Base-by-base conservation (phyloP, 2,888 invertebrate genomes). In the Volucella bombylans region DNA sequence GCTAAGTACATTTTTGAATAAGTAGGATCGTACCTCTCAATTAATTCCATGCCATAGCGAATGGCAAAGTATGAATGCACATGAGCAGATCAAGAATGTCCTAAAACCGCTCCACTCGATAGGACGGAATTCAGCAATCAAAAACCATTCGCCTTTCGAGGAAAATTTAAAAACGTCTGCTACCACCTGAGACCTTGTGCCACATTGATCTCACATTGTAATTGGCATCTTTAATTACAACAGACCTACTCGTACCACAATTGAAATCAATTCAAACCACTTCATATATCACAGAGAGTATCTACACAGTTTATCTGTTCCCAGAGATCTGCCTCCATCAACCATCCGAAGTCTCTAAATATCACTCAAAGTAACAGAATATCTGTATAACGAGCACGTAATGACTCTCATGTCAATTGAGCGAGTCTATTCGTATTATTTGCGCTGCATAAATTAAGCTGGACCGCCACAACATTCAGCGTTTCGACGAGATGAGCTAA, bases 401-500 rank as follows among this genome's bases (percentile, higher is more conserved):
- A 76, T 76, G 67, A 76, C 71, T 85, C 80, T 80, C 71, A 67
- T 67, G 76, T 50, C 76, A 85, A 85, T 85, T 85, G 80, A 80
- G 71, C 61, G 55, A 71, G 64, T 76, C 80, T 80, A 78, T 31
- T 31, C 31, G 31, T 31, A 31, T 72, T 85, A 85, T 85, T 85
- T 85, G 83, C 80, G 67, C 83, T 80, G 82, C 73, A 82, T 82
- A 82, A 78, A 82, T 79, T 73, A 82, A 79, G 52, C 39, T 31
- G 38, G 59, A 71, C 47, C 62, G 64, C 54, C 65, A 57, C 18
- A 39, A 39, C 23, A 41, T 14, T 14, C 57, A 59, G 14, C 55
- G 54, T 43, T 8, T 10, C 6, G 61, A 59, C 31, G n/a, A 71
- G 54, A 78, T 78, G 80, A 71, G 76, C 67, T 80, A 80, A 85